Percentiles rank a stretch among this genome's conserved stretches.
Evolutionary conservation across 2,113 vertebrate genomes (phyloP).

Genomic region (Perccottus glenii): DNA sequence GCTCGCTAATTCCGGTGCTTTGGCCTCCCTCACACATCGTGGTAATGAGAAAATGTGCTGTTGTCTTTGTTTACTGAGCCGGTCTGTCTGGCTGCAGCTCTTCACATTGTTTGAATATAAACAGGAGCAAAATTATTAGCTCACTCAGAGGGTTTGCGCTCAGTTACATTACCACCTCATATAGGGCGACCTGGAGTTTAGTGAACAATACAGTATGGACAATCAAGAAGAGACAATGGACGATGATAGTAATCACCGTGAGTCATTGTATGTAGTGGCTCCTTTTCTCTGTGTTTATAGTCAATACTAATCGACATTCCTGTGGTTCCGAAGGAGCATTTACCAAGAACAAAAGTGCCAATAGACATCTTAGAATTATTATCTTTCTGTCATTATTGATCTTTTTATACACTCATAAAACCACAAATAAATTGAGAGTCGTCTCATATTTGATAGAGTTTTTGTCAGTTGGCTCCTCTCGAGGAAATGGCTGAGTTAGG

Average conservation of each 20-base stretch:
- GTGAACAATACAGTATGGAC: slow-evolving; percentile 13
- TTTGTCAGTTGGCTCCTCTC: slow-evolving; percentile 26
- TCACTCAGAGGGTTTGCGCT: slow-evolving; percentile 60
- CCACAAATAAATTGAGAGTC: slow-evolving; percentile 33
- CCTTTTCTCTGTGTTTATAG: slow-evolving; percentile 35
- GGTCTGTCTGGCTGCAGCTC: slow-evolving; percentile 65
- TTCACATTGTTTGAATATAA: slow-evolving; percentile 76
- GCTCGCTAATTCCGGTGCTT: slow-evolving; percentile 70
- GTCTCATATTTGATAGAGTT: slow-evolving; percentile 20
- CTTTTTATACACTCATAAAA: slow-evolving; percentile 23
- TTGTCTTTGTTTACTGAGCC: slow-evolving; percentile 76
- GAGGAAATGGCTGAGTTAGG: slow-evolving; percentile 33
- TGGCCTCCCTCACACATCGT: slow-evolving; percentile 67
- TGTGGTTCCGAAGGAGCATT: slow-evolving; percentile 8
- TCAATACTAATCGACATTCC: slow-evolving; percentile 27
- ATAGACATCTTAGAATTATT: slow-evolving; percentile 19
- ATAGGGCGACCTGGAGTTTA: slow-evolving; percentile 20
- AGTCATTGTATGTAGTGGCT: slow-evolving; percentile 22
- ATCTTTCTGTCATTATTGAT: slow-evolving; percentile 32
- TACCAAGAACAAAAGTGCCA: slow-evolving; percentile 25
- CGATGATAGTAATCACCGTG: slow-evolving; percentile 6
- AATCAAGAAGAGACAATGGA: slow-evolving; percentile 9
- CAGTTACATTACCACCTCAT: slow-evolving; percentile 49
- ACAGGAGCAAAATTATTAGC: slow-evolving; percentile 69
- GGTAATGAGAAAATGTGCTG: slow-evolving; percentile 79